A percentile compares a stretch with the other conserved stretches of the same genome.
Conservation (phyloP, 2,113 vertebrate species). For the Panthera leo region DNA sequence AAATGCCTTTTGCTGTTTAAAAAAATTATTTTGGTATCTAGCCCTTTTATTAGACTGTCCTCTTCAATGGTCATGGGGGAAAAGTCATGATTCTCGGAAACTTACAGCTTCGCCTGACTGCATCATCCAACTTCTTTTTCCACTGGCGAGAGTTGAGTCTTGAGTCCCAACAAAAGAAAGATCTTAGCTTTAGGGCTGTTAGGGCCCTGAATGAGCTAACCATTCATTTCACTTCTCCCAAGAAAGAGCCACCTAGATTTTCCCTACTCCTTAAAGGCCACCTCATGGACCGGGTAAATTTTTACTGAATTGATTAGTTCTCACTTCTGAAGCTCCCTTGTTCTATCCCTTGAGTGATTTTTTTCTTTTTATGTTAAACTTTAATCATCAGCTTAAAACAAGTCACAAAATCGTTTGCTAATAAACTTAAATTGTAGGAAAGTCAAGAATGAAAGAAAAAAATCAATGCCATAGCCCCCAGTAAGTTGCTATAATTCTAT, state of each 20-base stretch:
- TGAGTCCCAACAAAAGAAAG: neutral
- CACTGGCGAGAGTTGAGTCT: neutral
- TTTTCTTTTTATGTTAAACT: neutral
- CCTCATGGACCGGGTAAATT: neutral
- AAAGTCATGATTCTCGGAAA: neutral
- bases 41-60: neutral
- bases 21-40: neutral
- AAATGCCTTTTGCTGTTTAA: conserved; percentile 11
- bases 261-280: neutral
- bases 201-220: neutral
- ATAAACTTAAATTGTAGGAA: conserved; percentile 14
- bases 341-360: neutral
- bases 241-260: neutral
- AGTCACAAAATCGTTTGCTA: neutral
- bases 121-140: neutral
- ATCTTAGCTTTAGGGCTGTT: neutral
- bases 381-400: conserved; percentile 34
- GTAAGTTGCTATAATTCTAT: conserved; percentile 17
- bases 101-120: neutral
- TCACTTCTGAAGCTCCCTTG: neutral
- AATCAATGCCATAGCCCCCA: neutral
- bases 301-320: neutral
- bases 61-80: neutral
- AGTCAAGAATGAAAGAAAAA: neutral
- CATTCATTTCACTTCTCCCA: neutral